Evolutionary conservation across 2,797 vertebrate genomes (phyloP), one percentile per base, ranked within the genome.

Genomic region (Zonotrichia albicollis): DNA sequence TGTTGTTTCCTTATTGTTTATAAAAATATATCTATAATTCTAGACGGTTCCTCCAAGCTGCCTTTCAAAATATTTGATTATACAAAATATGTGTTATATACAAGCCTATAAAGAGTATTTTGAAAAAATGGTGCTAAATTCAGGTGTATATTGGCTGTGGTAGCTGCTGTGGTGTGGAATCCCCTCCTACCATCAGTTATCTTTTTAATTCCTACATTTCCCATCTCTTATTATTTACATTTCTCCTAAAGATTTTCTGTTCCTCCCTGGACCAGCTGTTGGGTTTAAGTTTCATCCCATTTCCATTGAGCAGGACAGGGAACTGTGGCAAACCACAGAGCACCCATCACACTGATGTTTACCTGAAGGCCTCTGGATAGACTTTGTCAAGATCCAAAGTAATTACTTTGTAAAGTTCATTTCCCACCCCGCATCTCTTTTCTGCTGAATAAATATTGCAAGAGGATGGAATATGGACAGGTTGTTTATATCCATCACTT

Each of bases 331-430:
- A 70, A 66, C 58, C 93, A 68, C 91, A 80, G 55, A 8, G 53
- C 21, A 34, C 94, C 64, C 87, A 55, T 91, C 90, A 87, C 67
- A 75, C 48, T 60, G 91, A 80, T 94, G 87, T 96, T 97, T 93
- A 97, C 96, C 96, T 97, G 95, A 95, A 97, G 94, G 97, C 90
- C 90, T 96, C 84, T 46, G 90, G 92, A 93, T 38, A 87, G 94
- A 88, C 97, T 96, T 96, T 90, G 90, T 95, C 51, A 64, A 95
- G 95, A 97, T 97, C 92, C 96, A 89, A 97, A 97, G 95, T 97
- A 97, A 98, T 98, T 97, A 97, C 96, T 96, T 87, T 78, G 94
- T 96, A 96, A 98, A 97, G 97, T 97, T 97, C 97, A 97, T 97
- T 96, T 98, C 95, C 66, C 55, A 86, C 77, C 72, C 87, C 0